Base-by-base conservation (phyloP, 2,888 invertebrate species). In the Scaptomyza flava region DNA sequence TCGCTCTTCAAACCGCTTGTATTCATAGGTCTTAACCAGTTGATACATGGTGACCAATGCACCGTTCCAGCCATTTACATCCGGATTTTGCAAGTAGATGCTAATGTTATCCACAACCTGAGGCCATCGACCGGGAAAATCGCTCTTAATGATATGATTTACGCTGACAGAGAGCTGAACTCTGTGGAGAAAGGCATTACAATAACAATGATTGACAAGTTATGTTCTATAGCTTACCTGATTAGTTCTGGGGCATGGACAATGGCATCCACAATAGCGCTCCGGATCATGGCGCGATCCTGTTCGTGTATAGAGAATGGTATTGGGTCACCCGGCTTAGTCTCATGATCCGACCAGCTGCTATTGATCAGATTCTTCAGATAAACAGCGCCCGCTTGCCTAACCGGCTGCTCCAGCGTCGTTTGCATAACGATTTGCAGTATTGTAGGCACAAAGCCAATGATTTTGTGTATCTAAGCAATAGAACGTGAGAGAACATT, bases 381-480 rank as follows among this genome's bases (percentile, higher is more conserved):
- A 93, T 98, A 99, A 79, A 99, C 97, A 41, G 96, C 99, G 84
- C 98, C 98, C 73, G 99, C 99, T 93, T 99, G 99, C 73, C 99
- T 93, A 0, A 98, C 96, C 72, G 98, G 97, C 94, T 97, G 95
- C 72, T 98, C 96, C 48, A 98, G 94, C 81, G 97, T 97, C 87
- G 95, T 95, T 92, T 95, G 94, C 97, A 98, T 98, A 60, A 99
- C 96, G 69, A 99, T 96, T 94, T 98, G 98, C 54, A 99, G 93
- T 65, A 99, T 93, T 50, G 96, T 95, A 53, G 99, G 99, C 54
- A 97, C 96, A 93, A 99, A 99, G 27, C 98, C 98, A 91, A 98
- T 98, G 72, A 99, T 98, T 94, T 97, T 97, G 91, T 97, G 96
- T 80, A 97, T 95, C 97, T 98, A 91, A 64, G 89, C 68, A 72